Percentiles rank a stretch among this genome's conserved stretches.
Evolutionary conservation across 2,797 vertebrate genomes (phyloP).

Genomic region (Psittacula echo): DNA sequence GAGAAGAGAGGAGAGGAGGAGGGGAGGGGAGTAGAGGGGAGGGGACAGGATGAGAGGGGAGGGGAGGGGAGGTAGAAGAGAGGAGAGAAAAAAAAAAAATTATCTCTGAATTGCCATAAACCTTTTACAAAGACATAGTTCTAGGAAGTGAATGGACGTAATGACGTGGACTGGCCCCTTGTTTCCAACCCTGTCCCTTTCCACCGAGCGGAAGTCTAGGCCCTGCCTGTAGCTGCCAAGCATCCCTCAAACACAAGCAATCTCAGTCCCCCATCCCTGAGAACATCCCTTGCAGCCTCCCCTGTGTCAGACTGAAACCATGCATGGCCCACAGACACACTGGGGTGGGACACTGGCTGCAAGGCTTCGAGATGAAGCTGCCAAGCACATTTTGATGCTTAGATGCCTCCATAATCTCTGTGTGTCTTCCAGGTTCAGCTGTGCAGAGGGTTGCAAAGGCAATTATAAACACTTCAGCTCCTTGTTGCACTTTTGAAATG

Average conservation of each 20-base stretch:
- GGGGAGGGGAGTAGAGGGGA: fast-evolving
- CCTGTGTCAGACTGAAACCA: not conserved
- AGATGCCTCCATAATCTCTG: not conserved
- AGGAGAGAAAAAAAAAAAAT: not conserved
- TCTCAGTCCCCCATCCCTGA: fast-evolving
- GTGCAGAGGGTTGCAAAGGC: not conserved
- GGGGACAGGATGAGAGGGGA: fast-evolving
- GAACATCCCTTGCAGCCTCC: not conserved
- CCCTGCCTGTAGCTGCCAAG: not conserved
- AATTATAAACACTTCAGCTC: not conserved
- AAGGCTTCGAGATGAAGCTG: not conserved
- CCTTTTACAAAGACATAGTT: not conserved
- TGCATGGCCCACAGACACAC: fast-evolving
- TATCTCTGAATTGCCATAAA: not conserved
- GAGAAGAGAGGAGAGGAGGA: fast-evolving
- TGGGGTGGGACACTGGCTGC: not conserved
- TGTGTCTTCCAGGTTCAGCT: not conserved
- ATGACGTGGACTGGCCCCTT: not conserved
- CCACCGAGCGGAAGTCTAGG: not conserved
- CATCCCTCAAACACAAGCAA: fast-evolving
- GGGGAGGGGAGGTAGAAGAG: no score
- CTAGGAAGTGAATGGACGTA: not conserved
- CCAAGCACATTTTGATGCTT: not conserved
- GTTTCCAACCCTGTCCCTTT: not conserved
- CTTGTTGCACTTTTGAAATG: not conserved